Conservation (phyloP, 64 coral and sea anemone species). For the Hydrozoanthus tunicans region DNA sequence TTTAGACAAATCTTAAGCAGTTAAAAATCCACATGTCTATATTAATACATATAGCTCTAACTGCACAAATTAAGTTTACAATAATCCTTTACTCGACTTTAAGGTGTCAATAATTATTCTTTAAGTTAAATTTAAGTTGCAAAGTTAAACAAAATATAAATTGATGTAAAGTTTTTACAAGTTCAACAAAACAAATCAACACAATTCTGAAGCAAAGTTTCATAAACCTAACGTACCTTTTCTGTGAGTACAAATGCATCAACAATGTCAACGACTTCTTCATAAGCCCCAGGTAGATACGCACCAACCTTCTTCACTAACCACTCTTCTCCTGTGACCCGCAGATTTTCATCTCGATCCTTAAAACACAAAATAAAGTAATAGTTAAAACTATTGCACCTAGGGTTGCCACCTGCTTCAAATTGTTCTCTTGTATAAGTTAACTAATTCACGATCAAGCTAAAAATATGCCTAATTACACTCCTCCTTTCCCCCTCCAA, state of each 20-base stretch:
- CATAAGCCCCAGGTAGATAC: slow-evolving; percentile 96
- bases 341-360: slow-evolving; percentile 81
- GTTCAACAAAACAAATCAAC: background rate
- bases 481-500: too few species aligned
- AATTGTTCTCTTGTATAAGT: too few species aligned
- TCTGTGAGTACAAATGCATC: slow-evolving; percentile 94
- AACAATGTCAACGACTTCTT: slow-evolving; percentile 90
- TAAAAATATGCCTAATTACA: too few species aligned
- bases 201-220: background rate
- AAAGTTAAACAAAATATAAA: background rate
- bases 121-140: too few species aligned
- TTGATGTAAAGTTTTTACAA: background rate
- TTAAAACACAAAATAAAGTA: slow-evolving; percentile 3
- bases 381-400: background rate
- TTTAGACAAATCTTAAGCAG: too few species aligned
- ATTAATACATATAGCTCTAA: too few species aligned
- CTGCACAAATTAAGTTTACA: too few species aligned
- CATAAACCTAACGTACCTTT: slow-evolving; percentile 59
- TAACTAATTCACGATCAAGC: too few species aligned
- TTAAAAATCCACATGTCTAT: too few species aligned
- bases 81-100: too few species aligned
- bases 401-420: too few species aligned
- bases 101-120: too few species aligned
- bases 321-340: slow-evolving; percentile 97
- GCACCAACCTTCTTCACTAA: slow-evolving; percentile 93